phyloP scores from a whole-genome alignment of 1,140 invertebrate species.

The Bombus haemorrhoidalis region DNA sequence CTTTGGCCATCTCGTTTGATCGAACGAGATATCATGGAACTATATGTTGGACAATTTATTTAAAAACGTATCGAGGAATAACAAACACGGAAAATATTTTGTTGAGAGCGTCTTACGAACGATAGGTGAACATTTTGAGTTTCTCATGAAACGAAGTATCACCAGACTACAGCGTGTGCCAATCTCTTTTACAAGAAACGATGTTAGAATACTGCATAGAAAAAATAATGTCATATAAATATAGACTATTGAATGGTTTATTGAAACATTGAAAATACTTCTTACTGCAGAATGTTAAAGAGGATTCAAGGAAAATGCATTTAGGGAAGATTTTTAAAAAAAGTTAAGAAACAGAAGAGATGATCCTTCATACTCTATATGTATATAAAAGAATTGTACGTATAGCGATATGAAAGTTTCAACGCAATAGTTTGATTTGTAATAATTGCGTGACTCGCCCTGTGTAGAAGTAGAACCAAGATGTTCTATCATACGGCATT shows the following conservation, averaged over 20 bases:
- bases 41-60: background rate
- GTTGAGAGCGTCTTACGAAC: no score
- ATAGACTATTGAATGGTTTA: no score
- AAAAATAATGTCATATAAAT: background rate
- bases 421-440: background rate
- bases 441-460: background rate
- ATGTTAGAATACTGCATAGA: background rate
- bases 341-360: no score
- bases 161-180: no score
- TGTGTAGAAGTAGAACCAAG: background rate
- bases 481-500: slow-evolving; percentile 23
- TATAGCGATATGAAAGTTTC: background rate
- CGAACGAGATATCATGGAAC: background rate
- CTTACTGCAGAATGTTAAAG: no score
- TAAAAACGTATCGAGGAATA: background rate
- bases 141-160: background rate
- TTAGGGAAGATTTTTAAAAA: no score
- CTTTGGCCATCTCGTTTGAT: background rate
- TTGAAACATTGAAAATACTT: no score
- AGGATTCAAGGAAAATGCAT: no score
- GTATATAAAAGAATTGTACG: background rate
- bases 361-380: no score
- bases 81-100: background rate
- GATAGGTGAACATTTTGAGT: background rate
- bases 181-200: background rate